phyloP scores from a whole-genome alignment of 2,113 vertebrate species.

The Uropsilus gracilis region DNA sequence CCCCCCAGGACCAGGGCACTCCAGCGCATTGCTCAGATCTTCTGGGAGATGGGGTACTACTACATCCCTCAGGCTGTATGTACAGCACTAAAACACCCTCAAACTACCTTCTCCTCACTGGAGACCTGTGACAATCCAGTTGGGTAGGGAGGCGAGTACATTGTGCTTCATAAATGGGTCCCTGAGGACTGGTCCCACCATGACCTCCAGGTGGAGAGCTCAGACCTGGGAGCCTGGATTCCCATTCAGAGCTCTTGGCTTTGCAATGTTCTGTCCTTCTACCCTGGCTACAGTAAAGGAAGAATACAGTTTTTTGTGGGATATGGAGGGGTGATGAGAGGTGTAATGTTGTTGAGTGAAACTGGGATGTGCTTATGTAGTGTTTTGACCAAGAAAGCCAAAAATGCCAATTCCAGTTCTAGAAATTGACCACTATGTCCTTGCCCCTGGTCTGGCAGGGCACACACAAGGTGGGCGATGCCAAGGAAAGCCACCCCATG shows the following conservation, averaged over 20 bases:
- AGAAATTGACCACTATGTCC: not conserved
- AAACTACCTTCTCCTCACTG: not conserved
- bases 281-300: no score
- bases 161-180: not conserved
- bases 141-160: no score
- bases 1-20: fast-evolving
- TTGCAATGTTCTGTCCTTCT: not conserved
- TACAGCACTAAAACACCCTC: no score
- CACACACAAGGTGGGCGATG: fast-evolving
- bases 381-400: not conserved
- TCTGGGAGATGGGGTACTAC: no score
- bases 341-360: no score
- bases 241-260: not conserved
- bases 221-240: not conserved
- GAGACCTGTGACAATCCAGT: not conserved
- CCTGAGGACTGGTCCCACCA: not conserved
- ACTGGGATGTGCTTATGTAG: not conserved
- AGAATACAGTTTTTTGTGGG: no score
- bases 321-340: no score
- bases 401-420: not conserved
- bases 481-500: fast-evolving
- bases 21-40: no score
- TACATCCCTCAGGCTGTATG: fast-evolving
- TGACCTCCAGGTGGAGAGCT: not conserved
- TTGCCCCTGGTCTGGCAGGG: no score